Evolutionary conservation across 2,888 invertebrate species (phyloP).

Genomic region (Acanthosoma haemorrhoidale): DNA sequence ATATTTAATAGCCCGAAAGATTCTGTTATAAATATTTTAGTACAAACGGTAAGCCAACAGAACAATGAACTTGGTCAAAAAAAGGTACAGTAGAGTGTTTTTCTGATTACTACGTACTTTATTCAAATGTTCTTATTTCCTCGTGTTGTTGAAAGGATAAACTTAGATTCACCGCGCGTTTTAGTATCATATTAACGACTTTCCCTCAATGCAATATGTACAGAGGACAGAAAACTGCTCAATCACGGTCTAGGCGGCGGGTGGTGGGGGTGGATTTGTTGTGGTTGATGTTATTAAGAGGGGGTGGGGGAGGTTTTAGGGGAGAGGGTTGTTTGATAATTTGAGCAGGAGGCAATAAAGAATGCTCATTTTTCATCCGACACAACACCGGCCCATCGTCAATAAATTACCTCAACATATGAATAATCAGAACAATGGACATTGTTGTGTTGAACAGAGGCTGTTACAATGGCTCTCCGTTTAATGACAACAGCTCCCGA

Average conservation of each 20-base stretch:
- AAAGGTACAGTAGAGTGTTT: too few relatives aligned
- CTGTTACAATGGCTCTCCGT: background rate
- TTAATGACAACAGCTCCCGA: conserved; percentile 27
- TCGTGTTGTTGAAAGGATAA: too few relatives aligned
- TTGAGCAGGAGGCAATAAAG: conserved; percentile 35
- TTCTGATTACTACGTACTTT: too few relatives aligned
- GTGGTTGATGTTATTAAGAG: conserved; percentile 18
- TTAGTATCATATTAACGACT: too few relatives aligned
- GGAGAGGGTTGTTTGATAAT: conserved; percentile 28
- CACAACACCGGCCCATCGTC: conserved; percentile 1
- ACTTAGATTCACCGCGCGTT: too few relatives aligned
- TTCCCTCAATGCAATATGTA: too few relatives aligned
- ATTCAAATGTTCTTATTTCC: too few relatives aligned
- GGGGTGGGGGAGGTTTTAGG: conserved; percentile 10
- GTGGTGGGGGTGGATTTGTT: conserved; percentile 16
- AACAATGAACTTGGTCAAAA: too few relatives aligned
- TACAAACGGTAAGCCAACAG: too few relatives aligned
- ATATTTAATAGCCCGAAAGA: too few relatives aligned
- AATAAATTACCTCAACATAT: conserved; percentile 30
- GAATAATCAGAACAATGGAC: conserved; percentile 30
- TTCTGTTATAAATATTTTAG: too few relatives aligned
- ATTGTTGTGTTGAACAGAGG: conserved; percentile 2
- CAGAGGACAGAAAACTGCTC: background rate
- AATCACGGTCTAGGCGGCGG: background rate
- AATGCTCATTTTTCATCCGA: conserved; percentile 27